A percentile compares a stretch with the other conserved stretches of the same genome.
Conservation (phyloP, 2,888 invertebrate species). For the Caenorhabditis sp. region DNA sequence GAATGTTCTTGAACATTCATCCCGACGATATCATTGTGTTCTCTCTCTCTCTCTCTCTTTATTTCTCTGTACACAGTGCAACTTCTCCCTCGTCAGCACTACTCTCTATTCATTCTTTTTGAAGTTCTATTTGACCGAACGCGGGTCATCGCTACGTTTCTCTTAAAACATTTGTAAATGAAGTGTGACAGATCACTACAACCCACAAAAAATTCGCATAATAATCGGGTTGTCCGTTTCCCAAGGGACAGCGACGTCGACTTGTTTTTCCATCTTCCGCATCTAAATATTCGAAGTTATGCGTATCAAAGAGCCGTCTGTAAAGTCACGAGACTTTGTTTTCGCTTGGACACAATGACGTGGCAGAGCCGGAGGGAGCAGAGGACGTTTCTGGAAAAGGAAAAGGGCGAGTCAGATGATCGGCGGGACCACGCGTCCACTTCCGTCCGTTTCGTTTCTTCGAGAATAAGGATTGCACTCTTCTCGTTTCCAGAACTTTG, state of each 20-base stretch:
- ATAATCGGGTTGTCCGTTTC: no score
- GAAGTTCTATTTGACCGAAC: slow-evolving; percentile 36
- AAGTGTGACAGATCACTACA: no score
- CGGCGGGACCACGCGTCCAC: no score
- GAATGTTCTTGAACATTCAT: slow-evolving; percentile 1
- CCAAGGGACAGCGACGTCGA: slow-evolving; percentile 8
- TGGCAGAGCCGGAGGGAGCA: not conserved
- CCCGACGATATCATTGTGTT: slow-evolving; percentile 41
- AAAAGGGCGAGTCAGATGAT: no score
- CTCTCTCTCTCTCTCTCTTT: no score
- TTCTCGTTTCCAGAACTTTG: no score
- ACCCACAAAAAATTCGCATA: no score
- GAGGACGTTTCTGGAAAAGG: not conserved
- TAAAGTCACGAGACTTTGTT: slow-evolving; percentile 22
- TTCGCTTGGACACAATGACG: not conserved
- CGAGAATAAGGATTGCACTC: no score
- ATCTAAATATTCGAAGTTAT: slow-evolving; percentile 12
- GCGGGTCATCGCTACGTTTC: slow-evolving; percentile 29
- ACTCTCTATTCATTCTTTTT: slow-evolving; percentile 3
- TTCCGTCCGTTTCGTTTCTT: no score
- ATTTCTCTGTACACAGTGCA: slow-evolving; percentile 39
- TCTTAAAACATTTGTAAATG: slow-evolving; percentile 33
- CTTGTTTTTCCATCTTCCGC: slow-evolving; percentile 15
- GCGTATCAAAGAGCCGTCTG: slow-evolving; percentile 26
- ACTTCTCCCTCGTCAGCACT: not conserved